Percentiles rank a stretch among this genome's conserved stretches.
phyloP scores from a whole-genome alignment of 2,113 vertebrate genomes.

The Diphyllodes magnificus region DNA sequence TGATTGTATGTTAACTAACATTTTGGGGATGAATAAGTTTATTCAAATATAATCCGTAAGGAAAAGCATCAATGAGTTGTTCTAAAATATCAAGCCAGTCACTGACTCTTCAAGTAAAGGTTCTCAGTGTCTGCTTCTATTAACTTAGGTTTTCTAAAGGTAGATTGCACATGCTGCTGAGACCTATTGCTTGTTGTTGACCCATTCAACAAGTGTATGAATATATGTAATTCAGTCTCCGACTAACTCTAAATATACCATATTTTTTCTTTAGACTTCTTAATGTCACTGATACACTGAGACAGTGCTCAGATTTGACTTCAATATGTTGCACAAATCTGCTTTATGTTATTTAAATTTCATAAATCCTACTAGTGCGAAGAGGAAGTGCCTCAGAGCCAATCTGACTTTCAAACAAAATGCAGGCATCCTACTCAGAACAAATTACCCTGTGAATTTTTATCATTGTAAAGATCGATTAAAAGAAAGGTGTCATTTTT shows the following conservation, averaged over 20 bases:
- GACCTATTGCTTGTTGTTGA: neutral
- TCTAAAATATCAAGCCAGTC: neutral
- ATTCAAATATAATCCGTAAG: neutral
- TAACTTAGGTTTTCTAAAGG: neutral
- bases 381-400: neutral
- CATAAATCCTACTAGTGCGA: neutral
- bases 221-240: neutral
- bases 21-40: neutral
- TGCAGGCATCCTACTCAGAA: neutral
- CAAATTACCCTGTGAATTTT: neutral
- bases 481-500: neutral
- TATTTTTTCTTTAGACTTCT: neutral
- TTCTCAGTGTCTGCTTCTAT: neutral
- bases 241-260: neutral
- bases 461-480: neutral
- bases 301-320: neutral
- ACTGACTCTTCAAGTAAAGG: neutral
- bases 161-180: neutral
- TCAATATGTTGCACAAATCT: neutral
- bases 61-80: neutral
- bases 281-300: neutral
- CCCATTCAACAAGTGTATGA: neutral
- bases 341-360: slow-evolving; percentile 7
- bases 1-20: neutral
- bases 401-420: neutral